Evolutionary conservation across 2,888 invertebrate species (phyloP).

Genomic region (Agriopis marginaria): DNA sequence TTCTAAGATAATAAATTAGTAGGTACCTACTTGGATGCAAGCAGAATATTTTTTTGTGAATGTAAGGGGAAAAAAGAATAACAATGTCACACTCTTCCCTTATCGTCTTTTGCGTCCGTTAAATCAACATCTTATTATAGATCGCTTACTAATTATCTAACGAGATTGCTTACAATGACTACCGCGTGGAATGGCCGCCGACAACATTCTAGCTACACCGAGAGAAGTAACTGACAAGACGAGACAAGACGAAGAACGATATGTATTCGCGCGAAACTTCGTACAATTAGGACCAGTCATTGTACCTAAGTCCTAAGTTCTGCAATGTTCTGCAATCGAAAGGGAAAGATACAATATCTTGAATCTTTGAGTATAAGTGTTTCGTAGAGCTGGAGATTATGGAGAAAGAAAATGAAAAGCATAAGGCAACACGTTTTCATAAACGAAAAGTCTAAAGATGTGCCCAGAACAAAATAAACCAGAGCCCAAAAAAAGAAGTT

Average conservation of each 20-base stretch:
- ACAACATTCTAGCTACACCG: constrained; percentile 60
- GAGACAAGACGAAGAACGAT: constrained; percentile 77
- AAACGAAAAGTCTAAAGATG: too few species aligned
- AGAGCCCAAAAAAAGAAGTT: too few species aligned
- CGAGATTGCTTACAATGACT: constrained; percentile 41
- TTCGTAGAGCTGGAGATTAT: too few species aligned
- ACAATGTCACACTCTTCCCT: constrained; percentile 55
- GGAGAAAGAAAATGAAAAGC: too few species aligned
- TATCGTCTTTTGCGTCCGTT: constrained; percentile 49
- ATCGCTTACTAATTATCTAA: constrained; percentile 46
- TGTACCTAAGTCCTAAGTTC: neutral
- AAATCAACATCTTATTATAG: constrained; percentile 38
- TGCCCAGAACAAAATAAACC: neutral
- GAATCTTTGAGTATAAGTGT: too few species aligned
- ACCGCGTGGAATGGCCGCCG: constrained; percentile 55
- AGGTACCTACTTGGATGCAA: neutral
- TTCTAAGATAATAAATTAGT: constrained; percentile 38
- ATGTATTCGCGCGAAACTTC: constrained; percentile 73
- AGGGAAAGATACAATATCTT: too few species aligned
- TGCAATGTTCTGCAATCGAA: too few species aligned
- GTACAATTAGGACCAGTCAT: constrained; percentile 57
- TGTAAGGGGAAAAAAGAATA: constrained; percentile 11
- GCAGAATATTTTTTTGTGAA: neutral
- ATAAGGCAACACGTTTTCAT: too few species aligned
- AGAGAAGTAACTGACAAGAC: constrained; percentile 61